Base-by-base conservation (phyloP, 1,140 invertebrate species). In the Cryptotermes secundus region DNA sequence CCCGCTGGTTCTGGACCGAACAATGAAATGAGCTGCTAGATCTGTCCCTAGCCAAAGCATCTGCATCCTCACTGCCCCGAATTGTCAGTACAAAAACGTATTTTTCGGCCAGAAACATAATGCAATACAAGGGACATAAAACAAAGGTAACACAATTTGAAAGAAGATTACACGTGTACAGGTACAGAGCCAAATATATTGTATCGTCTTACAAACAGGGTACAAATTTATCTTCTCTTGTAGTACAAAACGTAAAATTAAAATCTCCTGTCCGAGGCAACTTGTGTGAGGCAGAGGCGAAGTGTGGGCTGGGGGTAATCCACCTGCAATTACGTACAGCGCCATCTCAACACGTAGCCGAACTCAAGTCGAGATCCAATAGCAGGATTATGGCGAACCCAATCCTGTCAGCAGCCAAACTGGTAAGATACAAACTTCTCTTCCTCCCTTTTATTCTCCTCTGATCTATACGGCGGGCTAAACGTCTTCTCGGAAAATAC, bases 351-450 rank as follows among this genome's bases (percentile, higher is more conserved):
- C 59, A 72, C 59, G 59, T 31, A 26, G 59, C n/a, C 0, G 59
- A 72, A 59, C 24, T 7, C 16, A 59, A 59, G 53, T 59, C 26
- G 53, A 22, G 24, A 72, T 72, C 59, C 59, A 72, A 72, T 72
- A 72, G 59, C 59, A 72, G 59, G 59, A 72, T 72, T 72, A 72
- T n/a, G 59, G 59, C 59, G 31, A 31, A 72, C n/a, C 59, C 59
- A 72, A 72, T 72, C 59, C 59, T 72, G 59, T 72, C 59, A 49
- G 45, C 3, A 49, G 45, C 45, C 14, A 72, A 72, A 72, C 59
- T n/a, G 59, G 59, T 72, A 31, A 26, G n/a, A 72, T 72, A 72
- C 59, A 72, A 12, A 72, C 59, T 31, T 16, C 10, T 72, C n/a
- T 72, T 72, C n/a, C n/a, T 72, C 59, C 59, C n/a, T 72, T 72